Percentiles rank a stretch among this genome's conserved stretches.
phyloP scores from a whole-genome alignment of 2,797 vertebrate species.

The Vespertilio murinus region DNA sequence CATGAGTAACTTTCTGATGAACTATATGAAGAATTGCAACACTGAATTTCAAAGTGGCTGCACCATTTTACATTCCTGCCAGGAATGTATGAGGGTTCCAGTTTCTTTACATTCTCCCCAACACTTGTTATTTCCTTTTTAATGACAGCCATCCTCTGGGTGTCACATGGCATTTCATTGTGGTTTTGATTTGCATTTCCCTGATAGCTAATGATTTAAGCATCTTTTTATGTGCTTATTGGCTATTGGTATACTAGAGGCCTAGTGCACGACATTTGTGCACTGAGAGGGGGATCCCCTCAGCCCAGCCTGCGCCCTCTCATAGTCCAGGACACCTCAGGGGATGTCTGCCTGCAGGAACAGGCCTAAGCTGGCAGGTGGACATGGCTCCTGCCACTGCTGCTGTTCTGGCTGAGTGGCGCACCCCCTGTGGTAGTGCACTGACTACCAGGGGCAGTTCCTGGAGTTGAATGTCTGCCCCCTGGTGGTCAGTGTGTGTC shows the following conservation, averaged over 20 bases:
- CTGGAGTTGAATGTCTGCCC: too few relatives aligned
- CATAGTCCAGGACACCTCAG: too few relatives aligned
- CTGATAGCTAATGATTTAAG: neutral
- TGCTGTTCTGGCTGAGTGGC: too few relatives aligned
- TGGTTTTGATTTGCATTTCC: slow-evolving; percentile 29
- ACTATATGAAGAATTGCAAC: neutral
- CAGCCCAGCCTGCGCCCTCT: too few relatives aligned
- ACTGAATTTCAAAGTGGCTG: neutral
- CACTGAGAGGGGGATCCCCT: too few relatives aligned
- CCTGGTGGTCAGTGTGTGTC: too few relatives aligned
- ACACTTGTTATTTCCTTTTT: neutral
- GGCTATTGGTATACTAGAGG: neutral
- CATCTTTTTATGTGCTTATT: neutral
- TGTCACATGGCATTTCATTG: neutral
- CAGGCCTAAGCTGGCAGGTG: too few relatives aligned
- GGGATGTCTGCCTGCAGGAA: too few relatives aligned
- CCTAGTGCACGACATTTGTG: too few relatives aligned
- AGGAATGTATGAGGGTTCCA: neutral
- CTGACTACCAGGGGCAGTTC: too few relatives aligned
- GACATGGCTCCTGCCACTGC: too few relatives aligned
- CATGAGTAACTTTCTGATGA: neutral
- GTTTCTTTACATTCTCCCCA: neutral
- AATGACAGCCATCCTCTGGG: neutral
- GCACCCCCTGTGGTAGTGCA: too few relatives aligned
- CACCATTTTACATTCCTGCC: neutral